A percentile compares a stretch with the other conserved stretches of the same genome.
Evolutionary conservation across 2,888 invertebrate genomes (phyloP).

Genomic region (Electrophaes corylata): DNA sequence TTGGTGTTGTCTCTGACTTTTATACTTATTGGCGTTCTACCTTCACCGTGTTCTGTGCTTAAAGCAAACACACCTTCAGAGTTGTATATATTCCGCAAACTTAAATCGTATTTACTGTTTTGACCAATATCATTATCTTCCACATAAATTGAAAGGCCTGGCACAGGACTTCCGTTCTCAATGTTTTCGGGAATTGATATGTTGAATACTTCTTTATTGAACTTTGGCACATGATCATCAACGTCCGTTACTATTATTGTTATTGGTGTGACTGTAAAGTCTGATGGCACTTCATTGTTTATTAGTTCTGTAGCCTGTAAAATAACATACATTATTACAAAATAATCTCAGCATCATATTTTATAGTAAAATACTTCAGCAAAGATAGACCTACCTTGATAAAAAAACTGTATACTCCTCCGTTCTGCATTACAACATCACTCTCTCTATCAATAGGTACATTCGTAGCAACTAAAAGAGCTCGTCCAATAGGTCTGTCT

Average conservation of each 20-base stretch:
- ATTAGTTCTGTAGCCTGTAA: conserved; percentile 88
- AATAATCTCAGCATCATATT: neutral
- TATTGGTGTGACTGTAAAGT: conserved; percentile 87
- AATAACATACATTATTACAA: neutral
- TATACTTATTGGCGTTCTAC: conserved; percentile 89
- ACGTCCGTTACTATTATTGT: conserved; percentile 92
- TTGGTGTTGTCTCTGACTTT: conserved; percentile 87
- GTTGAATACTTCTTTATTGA: conserved; percentile 86
- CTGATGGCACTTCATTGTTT: conserved; percentile 88
- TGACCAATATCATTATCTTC: conserved; percentile 89
- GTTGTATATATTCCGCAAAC: conserved; percentile 84
- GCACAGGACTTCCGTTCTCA: conserved; percentile 87
- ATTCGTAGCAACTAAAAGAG: conserved; percentile 86
- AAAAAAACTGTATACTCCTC: conserved; percentile 90
- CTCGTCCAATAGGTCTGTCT: conserved; percentile 82
- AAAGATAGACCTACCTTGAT: conserved; percentile 77
- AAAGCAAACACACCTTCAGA: conserved; percentile 85
- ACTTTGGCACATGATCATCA: conserved; percentile 90
- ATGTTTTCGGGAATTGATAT: conserved; percentile 91
- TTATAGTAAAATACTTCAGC: neutral
- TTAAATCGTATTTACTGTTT: conserved; percentile 88
- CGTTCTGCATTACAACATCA: conserved; percentile 88
- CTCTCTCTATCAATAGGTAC: conserved; percentile 90
- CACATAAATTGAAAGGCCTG: conserved; percentile 89
- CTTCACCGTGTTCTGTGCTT: conserved; percentile 87